Base-by-base conservation (phyloP, 2,888 invertebrate genomes). In the Drosophila prostipennis region DNA sequence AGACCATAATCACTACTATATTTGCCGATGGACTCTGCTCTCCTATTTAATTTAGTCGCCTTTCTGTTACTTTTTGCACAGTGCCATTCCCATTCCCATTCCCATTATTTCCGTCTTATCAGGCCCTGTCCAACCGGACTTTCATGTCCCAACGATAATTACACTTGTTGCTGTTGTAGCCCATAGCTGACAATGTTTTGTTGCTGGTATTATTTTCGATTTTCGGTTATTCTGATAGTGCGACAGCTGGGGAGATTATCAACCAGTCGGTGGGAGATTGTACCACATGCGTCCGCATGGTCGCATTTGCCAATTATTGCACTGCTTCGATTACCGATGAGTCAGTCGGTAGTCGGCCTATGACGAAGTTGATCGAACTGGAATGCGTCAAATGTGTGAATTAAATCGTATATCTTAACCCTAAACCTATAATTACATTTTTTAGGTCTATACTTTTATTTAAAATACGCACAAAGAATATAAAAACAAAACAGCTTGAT, bases 61-160 rank as follows among this genome's bases (percentile, higher is more conserved):
- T 16, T 32, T 48, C 26, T 43, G 19, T 23, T 43, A 11, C 10
- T 14, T 48, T 58, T 32, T 51, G 52, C 57, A 29, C 16, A 39
- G 26, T 29, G 57, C 19, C 19, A 19, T 19, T 19, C 3, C 26
- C 26, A 26, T 26, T 26, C 26, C 29, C 29, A 29, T 29, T 29
- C 7, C 37, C 29, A 52, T 58, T 48, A 11, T 42, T 11, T 16
- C n/a, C 29, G 57, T 32, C 53, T 58, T 58, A 58, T 58, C 57
- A 58, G 53, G 39, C 11, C 29, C 39, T 39, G 57, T 51, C 52
- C 52, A 11, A 8, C n/a, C 39, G 57, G 53, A 32, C 57, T 53
- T 58, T 58, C 57, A 40, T 53, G 57, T 49, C 49, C 7, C 26
- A 56, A 29, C 56, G 56, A 56, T 56, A 56, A 56, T 56, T 37